phyloP scores from a whole-genome alignment of 2,797 vertebrate species.

The Poeciliopsis turneri region DNA sequence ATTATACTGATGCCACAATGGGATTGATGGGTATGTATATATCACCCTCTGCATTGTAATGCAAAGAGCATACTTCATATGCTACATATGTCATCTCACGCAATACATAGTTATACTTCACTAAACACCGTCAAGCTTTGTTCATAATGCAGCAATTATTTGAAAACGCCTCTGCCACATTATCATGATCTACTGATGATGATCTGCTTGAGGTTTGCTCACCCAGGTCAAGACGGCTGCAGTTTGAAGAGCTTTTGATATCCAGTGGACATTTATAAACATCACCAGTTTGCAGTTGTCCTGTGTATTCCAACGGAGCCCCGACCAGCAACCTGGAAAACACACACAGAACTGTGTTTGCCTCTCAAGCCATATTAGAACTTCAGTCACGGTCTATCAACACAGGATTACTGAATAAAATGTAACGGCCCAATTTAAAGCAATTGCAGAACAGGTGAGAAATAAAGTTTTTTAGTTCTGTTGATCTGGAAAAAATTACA shows the following conservation, averaged over 20 bases:
- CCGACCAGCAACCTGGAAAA: conserved; percentile 88
- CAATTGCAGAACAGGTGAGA: background rate
- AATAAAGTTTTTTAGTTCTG: background rate
- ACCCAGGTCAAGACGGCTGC: conserved; percentile 77
- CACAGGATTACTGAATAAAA: background rate
- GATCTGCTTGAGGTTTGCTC: conserved; percentile 26
- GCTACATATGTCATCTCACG: background rate
- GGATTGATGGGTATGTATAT: background rate
- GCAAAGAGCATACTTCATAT: background rate
- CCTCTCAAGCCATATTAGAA: background rate
- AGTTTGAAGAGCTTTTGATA: conserved; percentile 75
- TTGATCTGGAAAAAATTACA: background rate
- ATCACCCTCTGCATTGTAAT: background rate
- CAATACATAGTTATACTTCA: background rate
- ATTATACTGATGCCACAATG: background rate
- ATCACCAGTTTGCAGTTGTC: conserved; percentile 87
- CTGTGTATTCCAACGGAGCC: conserved; percentile 86
- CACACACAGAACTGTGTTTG: background rate
- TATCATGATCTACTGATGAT: background rate
- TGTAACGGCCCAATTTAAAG: background rate
- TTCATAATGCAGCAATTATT: background rate
- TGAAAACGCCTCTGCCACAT: background rate
- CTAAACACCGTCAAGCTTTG: background rate
- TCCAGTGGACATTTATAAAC: conserved; percentile 86
- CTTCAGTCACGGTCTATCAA: background rate